phyloP scores from a whole-genome alignment of 2,113 vertebrate species.

The Crocuta crocuta region DNA sequence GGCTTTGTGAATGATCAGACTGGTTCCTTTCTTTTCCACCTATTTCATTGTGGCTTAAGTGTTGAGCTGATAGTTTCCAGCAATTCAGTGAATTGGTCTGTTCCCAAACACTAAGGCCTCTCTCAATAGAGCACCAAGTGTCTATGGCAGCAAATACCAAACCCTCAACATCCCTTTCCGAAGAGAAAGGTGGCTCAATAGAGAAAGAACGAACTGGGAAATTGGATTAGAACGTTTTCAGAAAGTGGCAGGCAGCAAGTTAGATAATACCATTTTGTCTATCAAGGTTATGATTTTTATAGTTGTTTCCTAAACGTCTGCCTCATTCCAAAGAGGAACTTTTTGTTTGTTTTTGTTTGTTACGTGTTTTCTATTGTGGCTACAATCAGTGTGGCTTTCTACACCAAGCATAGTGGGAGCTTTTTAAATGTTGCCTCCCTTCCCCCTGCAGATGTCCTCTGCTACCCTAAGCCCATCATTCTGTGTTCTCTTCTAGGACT shows the following conservation, averaged over 20 bases:
- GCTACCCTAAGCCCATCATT: neutral
- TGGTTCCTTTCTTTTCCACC: neutral
- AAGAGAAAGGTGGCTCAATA: neutral
- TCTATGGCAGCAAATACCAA: neutral
- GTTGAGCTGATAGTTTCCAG: neutral
- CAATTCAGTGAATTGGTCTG: neutral
- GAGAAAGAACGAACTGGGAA: neutral
- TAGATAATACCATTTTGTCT: neutral
- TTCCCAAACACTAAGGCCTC: neutral
- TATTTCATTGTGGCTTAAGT: neutral
- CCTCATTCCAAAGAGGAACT: neutral
- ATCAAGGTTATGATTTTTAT: neutral
- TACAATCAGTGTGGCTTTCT: neutral
- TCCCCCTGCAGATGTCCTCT: neutral
- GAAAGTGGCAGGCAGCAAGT: neutral
- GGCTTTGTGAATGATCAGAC: neutral
- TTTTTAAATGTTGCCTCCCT: neutral
- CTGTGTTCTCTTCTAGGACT: slow-evolving; percentile 89
- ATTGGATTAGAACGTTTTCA: slow-evolving; percentile 10
- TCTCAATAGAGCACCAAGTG: neutral
- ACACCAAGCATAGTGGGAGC: neutral
- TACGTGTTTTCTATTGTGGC: neutral
- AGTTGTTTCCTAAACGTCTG: neutral
- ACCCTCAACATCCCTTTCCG: neutral
- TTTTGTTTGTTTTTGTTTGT: neutral